Evolutionary conservation across 2,797 vertebrate genomes (phyloP).

Genomic region (Tadarida brasiliensis): DNA sequence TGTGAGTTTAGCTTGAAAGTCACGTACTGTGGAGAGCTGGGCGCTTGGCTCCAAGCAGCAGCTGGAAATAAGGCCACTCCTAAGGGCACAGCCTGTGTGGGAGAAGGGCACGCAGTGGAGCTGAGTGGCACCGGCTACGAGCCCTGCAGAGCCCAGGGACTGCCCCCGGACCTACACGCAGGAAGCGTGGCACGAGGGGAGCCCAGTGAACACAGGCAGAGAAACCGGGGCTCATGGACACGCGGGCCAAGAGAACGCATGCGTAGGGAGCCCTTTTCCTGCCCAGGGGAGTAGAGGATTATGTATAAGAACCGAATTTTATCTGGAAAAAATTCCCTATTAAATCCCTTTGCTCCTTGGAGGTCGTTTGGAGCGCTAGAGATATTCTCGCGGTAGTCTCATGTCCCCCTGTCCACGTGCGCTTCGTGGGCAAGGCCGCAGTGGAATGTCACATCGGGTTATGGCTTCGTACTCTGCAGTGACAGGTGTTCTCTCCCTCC

Average conservation of each 20-base stretch:
- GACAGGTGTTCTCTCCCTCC: neutral
- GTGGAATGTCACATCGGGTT: neutral
- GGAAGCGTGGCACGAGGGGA: neutral
- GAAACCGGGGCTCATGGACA: accelerated
- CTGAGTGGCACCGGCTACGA: conserved; percentile 40
- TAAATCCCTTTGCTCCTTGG: neutral
- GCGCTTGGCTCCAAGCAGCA: neutral
- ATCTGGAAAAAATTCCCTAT: neutral
- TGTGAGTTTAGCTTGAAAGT: conserved; percentile 15
- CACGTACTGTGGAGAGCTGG: neutral
- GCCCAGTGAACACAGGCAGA: neutral
- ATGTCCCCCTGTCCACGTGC: neutral
- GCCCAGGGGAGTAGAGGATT: neutral
- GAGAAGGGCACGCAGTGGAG: conserved; percentile 56
- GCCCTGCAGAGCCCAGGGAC: neutral
- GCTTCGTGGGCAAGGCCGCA: neutral
- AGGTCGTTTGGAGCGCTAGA: neutral
- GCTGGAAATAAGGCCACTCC: neutral
- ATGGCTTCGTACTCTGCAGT: neutral
- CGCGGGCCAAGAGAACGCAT: accelerated
- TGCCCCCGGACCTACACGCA: neutral
- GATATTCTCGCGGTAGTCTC: neutral
- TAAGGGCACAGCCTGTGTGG: conserved; percentile 10
- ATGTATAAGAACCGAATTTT: neutral
- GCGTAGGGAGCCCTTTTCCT: neutral